phyloP scores from a whole-genome alignment of 2,797 vertebrate species.

The Oceanodroma leucorhoa region DNA sequence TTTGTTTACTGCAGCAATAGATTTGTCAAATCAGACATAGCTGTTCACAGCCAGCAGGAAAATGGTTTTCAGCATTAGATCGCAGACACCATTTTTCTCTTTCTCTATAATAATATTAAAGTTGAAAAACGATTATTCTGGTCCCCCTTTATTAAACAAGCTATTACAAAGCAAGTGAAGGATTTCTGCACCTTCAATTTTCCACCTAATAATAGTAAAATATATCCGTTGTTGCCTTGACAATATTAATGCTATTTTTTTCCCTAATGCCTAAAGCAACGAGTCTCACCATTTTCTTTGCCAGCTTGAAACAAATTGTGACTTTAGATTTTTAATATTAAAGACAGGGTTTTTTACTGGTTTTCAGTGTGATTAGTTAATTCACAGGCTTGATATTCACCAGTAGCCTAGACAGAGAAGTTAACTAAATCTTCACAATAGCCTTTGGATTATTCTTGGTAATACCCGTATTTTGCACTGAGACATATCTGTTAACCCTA shows the following conservation, averaged over 20 bases:
- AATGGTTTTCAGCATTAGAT: conserved; percentile 47
- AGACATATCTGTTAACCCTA: not conserved
- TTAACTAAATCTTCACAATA: not conserved
- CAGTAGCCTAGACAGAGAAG: not conserved
- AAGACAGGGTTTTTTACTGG: not conserved
- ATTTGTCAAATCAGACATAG: conserved; percentile 59
- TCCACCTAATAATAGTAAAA: conserved; percentile 55
- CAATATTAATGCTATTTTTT: conserved; percentile 4
- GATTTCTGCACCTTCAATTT: conserved; percentile 59
- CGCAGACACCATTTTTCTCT: conserved; percentile 41
- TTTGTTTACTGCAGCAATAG: conserved; percentile 55
- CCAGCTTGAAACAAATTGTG: conserved; percentile 12
- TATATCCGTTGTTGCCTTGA: conserved; percentile 44
- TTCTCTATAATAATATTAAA: conserved; percentile 60
- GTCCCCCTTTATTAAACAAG: conserved; percentile 56
- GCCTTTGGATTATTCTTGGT: not conserved
- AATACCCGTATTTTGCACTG: not conserved
- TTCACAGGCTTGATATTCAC: not conserved
- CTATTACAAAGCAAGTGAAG: conserved; percentile 53
- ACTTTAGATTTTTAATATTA: conserved; percentile 9
- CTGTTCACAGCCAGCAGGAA: conserved; percentile 59
- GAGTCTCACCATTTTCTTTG: not conserved
- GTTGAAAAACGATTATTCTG: conserved; percentile 39
- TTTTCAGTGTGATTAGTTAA: not conserved
- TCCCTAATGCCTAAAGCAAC: not conserved